Evolutionary conservation across 92 coral and sea anemone species (phyloP), one percentile per base, ranked within the genome.

Genomic region (Heteractis magnifica): DNA sequence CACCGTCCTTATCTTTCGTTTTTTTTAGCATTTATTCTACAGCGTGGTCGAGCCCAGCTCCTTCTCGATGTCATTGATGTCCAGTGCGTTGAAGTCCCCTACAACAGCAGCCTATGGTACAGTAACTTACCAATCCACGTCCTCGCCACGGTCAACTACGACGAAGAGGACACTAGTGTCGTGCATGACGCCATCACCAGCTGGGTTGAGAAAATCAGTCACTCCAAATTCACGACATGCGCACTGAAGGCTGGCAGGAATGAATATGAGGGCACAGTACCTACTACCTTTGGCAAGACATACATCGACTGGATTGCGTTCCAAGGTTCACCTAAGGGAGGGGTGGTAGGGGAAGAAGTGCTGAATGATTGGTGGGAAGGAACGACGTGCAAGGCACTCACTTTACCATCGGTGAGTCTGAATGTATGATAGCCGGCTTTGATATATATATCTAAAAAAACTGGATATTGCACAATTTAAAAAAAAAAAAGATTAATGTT

Each of bases 291-390:
- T 75, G 95, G 95, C 13, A 71, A 71, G 23, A 85, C 95, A 13
- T 76, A 62, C 23, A 81, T 92, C 50, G 95, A 92, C 86, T 92
- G 95, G 95, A 79, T 82, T 2, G 94, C 92, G 20, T 92, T 92
- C 75, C 95, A 92, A 84, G 95, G 95, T 50, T 65, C 95, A 6
- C 95, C 95, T n/a, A 89, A 83, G 65, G 95, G 95, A 26, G 92
- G 85, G 77, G 87, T 82, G 77, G 92, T 86, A 7, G 95, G 95
- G 68, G 90, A 73, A 52, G 92, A 91, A 75, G 77, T 76, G 55
- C 86, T 91, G 44, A 71, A 87, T 44, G 82, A 91, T 70, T 92
- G 95, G 95, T 92, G 95, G 95, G 92, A 92, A 82, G 95, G 95
- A n/a, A 92, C 92, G 12, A 86, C 88, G 60, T 92, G 95, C 79